Evolutionary conservation across 1,140 invertebrate genomes (phyloP), one percentile per base, ranked within the genome.

Genomic region (Cyclargus thomasi): DNA sequence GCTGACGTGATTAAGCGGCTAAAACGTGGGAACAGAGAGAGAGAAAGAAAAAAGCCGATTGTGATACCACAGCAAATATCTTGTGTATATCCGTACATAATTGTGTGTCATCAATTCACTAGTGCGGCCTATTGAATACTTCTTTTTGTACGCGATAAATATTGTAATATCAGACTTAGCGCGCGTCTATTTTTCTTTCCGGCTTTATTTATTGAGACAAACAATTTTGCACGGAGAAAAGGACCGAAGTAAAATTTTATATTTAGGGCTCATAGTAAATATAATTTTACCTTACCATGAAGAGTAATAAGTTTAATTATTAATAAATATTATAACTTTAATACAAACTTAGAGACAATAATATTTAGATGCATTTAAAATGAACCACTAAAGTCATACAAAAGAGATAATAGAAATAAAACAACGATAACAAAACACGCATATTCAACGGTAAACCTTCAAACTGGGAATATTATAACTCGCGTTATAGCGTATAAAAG

Each of bases 21-120:
- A 64, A 77, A 82, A 88, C 85, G 87, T 88, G 87, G 82, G 85
- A 88, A 88, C 81, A 73, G 66, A 71, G 71, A 70, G 77, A 74
- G 71, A 70, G 72, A 67, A 57, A 68, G 67, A 67, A 63, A 65
- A 67, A 64, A 71, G 57, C 55, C 53, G 47, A 62, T 63, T 67
- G 17, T 36, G 22, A 62, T 47, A 35, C 47, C 62, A 62, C 57
- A 68, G 59, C 67, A 57, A 66, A 66, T 66, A 66, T 62, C 57
- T 59, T 8, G 55, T 59, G 55, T 20, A 10, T 59, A 59, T 55
- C 53, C 53, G 53, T 59, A 21, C 55, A 59, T 59, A 59, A 59
- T 59, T 59, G 55, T 59, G 18, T 59, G 55, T 59, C 55, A 59
- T 59, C 55, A 59, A 59, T 59, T 59, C 55, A 59, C 55, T 59